Conservation (phyloP, 2,888 invertebrate species). For the Dolomedes plantarius region DNA sequence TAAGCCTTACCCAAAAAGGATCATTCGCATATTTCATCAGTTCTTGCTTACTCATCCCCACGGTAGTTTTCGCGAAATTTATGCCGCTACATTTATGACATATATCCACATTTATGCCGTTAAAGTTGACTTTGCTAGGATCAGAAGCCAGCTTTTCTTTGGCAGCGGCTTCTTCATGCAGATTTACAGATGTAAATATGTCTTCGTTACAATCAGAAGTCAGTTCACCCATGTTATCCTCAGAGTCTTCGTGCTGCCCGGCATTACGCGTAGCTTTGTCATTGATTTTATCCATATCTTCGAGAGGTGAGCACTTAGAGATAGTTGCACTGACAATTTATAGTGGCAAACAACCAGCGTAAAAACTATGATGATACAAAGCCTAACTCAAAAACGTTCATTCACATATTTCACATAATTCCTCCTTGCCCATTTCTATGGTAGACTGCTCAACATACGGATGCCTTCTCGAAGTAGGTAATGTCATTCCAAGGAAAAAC, state of each 20-base stretch:
- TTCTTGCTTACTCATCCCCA: constrained; percentile 97
- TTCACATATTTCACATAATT: too few species aligned
- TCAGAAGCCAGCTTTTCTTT: constrained; percentile 67
- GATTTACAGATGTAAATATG: constrained; percentile 42
- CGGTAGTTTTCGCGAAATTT: constrained; percentile 81
- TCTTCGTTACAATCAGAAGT: constrained; percentile 61
- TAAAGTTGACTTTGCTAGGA: constrained; percentile 71
- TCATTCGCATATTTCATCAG: constrained; percentile 96
- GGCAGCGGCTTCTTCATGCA: constrained; percentile 64
- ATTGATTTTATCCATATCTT: constrained; percentile 47
- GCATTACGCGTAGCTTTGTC: constrained; percentile 60
- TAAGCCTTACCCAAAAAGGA: constrained; percentile 95
- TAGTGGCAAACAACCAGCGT: too few species aligned
- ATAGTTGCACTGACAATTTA: too few species aligned
- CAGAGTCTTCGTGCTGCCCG: constrained; percentile 46
- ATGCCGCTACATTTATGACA: constrained; percentile 86
- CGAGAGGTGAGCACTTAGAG: too few species aligned
- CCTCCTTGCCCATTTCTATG: too few species aligned
- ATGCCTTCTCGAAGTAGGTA: too few species aligned
- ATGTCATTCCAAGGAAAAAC: too few species aligned
- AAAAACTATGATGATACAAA: too few species aligned
- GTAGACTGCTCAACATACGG: too few species aligned
- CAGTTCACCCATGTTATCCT: constrained; percentile 44
- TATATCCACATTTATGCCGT: constrained; percentile 54
- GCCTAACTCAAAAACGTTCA: too few species aligned